Evolutionary conservation across 2,797 vertebrate genomes (phyloP).

Genomic region (Pterois miles): DNA sequence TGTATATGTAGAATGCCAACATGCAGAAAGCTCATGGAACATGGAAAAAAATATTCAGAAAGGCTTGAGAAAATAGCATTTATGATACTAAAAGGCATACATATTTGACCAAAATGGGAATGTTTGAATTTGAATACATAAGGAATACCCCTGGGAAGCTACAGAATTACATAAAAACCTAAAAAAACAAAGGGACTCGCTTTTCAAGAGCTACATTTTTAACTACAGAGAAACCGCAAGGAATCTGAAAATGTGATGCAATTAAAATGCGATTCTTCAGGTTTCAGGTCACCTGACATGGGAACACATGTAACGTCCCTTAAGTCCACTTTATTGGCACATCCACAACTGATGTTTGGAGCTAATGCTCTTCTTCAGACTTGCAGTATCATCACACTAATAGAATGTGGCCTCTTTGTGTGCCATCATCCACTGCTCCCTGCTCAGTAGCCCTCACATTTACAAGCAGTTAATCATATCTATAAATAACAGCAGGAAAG

Average conservation of each 20-base stretch:
- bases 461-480: conserved; percentile 47
- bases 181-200: too few species aligned
- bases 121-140: too few species aligned
- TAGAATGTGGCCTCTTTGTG: neutral
- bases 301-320: neutral
- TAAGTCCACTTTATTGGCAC: neutral
- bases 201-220: neutral
- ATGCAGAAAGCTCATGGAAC: too few species aligned
- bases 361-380: neutral
- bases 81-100: too few species aligned
- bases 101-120: too few species aligned
- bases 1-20: too few species aligned
- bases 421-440: neutral
- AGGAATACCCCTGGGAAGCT: too few species aligned
- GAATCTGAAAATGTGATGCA: too few species aligned
- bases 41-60: too few species aligned
- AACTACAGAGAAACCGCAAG: neutral
- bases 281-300: neutral
- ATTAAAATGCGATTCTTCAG: neutral
- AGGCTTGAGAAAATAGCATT: too few species aligned
- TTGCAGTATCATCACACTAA: neutral
- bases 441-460: conserved; percentile 22
- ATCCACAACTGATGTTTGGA: neutral
- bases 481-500: conserved; percentile 51
- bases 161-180: too few species aligned